Conservation (phyloP, 2,113 vertebrate species). For the Lophotis ruficrista region DNA sequence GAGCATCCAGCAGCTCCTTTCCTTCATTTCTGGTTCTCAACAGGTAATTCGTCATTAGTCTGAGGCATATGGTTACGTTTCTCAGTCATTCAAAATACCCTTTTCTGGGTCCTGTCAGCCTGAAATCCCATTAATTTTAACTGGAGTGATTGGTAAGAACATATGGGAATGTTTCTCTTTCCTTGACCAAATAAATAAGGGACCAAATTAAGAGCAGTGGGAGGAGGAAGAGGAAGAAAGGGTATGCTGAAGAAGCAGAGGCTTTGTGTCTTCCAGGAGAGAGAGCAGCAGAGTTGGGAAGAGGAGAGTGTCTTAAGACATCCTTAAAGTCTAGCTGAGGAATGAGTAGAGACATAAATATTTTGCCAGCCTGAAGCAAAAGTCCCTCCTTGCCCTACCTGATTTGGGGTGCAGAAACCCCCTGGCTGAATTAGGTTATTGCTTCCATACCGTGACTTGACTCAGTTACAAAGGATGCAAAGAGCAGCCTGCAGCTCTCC, state of each 20-base stretch:
- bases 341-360: not conserved
- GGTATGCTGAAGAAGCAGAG: not conserved
- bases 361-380: not conserved
- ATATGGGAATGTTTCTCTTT: not conserved
- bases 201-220: not conserved
- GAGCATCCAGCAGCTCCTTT: not conserved
- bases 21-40: conserved; percentile 16
- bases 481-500: not conserved
- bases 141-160: not conserved
- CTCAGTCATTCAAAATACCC: not conserved
- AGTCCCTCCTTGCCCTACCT: not conserved
- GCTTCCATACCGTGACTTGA: not conserved
- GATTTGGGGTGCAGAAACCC: conserved; percentile 2
- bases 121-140: conserved; percentile 36
- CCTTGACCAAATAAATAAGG: not conserved
- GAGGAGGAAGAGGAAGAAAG: not conserved
- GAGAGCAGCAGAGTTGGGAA: not conserved
- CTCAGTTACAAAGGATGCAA: not conserved
- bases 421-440: not conserved
- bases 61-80: not conserved
- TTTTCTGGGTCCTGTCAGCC: not conserved
- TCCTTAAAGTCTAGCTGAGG: not conserved
- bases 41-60: conserved; percentile 39
- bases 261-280: not conserved
- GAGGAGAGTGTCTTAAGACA: not conserved